A percentile compares a stretch with the other conserved stretches of the same genome.
Evolutionary conservation across 2,113 vertebrate species (phyloP).

Genomic region (Narcine bancroftii): DNA sequence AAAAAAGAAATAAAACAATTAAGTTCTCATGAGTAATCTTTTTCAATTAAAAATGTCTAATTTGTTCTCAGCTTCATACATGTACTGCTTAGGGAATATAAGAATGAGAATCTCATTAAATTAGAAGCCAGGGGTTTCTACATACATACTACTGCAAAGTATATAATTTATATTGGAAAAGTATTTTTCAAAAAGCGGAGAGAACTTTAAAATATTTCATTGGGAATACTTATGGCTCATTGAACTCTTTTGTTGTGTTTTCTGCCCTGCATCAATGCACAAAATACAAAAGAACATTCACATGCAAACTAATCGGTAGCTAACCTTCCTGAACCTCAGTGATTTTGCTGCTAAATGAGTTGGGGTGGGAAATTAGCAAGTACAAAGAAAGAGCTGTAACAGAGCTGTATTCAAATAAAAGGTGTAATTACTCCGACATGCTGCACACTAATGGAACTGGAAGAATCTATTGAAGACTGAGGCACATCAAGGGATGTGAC

Average conservation of each 20-base stretch:
- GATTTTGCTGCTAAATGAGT: slow-evolving; percentile 55
- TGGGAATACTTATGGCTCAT: background rate
- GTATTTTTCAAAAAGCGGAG: background rate
- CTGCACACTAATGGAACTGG: slow-evolving; percentile 50
- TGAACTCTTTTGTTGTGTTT: background rate
- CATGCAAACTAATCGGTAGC: slow-evolving; percentile 38
- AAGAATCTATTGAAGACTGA: slow-evolving; percentile 53
- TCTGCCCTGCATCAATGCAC: slow-evolving; percentile 21
- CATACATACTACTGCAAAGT: background rate
- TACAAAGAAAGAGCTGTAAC: slow-evolving; percentile 48
- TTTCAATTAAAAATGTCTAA: background rate
- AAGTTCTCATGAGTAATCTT: background rate
- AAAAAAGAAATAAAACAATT: too few relatives aligned
- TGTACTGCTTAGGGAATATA: background rate
- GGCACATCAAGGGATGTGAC: slow-evolving; percentile 49
- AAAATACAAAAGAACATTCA: slow-evolving; percentile 28
- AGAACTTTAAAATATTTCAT: background rate
- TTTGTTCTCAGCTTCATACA: background rate
- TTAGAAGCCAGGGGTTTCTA: background rate
- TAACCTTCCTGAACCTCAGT: slow-evolving; percentile 51
- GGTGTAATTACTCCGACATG: slow-evolving; percentile 51
- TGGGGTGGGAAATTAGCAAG: slow-evolving; percentile 56
- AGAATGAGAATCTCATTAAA: background rate
- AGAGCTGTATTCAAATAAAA: slow-evolving; percentile 52
- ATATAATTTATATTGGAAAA: background rate